Base-by-base conservation (phyloP, 2,888 invertebrate genomes). In the Scaptomyza polygonia region DNA sequence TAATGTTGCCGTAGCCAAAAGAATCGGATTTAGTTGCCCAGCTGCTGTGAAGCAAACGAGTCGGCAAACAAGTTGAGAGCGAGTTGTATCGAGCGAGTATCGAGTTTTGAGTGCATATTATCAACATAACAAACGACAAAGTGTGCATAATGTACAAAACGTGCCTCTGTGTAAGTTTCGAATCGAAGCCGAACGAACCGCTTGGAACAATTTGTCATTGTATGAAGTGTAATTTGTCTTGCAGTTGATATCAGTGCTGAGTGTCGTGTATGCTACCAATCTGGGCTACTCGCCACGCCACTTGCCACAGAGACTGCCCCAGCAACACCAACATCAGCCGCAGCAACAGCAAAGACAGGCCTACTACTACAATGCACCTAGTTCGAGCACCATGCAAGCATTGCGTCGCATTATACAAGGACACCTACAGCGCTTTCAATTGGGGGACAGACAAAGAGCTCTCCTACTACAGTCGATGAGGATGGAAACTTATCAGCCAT, bases 341-440 rank as follows among this genome's bases (percentile, higher is more conserved):
- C 49, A 18, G 18, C 7, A 12, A 4, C 34, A 44, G 39, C 51
- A 34, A n/a, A 21, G 55, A 11, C 72, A 71, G 49, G 62, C 81
- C 5, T 89, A 85, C 53, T 79, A 69, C 32, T 89, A 88, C 36
- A 67, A 56, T 21, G 64, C 79, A 4, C 87, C 90, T 25, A 65
- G 11, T 5, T 25, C 54, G 3, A 62, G 47, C 18, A 75, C 86
- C 0, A 61, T 65, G 67, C 67, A 69, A 9, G 67, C 53, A 4
- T 27, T 84, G 53, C 78, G 76, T 5, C 76, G 67, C 52, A 65
- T 75, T 39, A 64, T 75, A 5, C 57, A 72, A 68, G 73, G 72
- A 12, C 77, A 66, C 40, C 48, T 66, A 64, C 76, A 57, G 44
- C 79, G 76, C 5, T 85, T 79, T 1, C 72, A 80, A 44, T 70